Conservation (phyloP, 2,797 vertebrate species). For the Mus caroli region DNA sequence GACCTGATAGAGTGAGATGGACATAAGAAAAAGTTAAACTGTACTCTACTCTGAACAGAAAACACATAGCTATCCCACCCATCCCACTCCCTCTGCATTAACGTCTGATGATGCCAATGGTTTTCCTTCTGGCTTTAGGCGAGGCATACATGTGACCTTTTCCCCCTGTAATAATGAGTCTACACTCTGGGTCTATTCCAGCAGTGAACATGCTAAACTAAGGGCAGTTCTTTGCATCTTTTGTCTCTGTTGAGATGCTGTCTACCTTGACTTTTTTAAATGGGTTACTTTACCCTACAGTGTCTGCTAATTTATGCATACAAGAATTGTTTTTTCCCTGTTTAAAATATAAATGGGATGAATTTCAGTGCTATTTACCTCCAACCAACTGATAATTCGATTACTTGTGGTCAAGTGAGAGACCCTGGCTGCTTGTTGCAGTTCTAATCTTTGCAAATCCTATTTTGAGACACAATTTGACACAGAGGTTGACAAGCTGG, state of each 20-base stretch:
- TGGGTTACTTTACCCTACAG: background rate
- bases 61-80: background rate
- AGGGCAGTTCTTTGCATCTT: background rate
- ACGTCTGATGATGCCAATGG: background rate
- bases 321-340: slow-evolving; percentile 21
- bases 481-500: slow-evolving; percentile 23
- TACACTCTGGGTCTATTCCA: background rate
- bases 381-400: slow-evolving; percentile 25
- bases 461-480: slow-evolving; percentile 59
- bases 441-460: slow-evolving; percentile 49
- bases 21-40: background rate
- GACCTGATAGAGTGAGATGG: background rate
- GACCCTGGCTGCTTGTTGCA: background rate
- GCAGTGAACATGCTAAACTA: background rate
- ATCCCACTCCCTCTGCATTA: background rate
- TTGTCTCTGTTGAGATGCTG: background rate
- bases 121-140: background rate
- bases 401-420: slow-evolving; percentile 18
- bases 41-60: background rate
- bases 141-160: background rate
- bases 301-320: background rate
- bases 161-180: background rate
- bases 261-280: background rate
- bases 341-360: background rate
- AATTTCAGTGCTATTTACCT: background rate